Base-by-base conservation (phyloP, 2,888 invertebrate genomes). In the Muscina levida region DNA sequence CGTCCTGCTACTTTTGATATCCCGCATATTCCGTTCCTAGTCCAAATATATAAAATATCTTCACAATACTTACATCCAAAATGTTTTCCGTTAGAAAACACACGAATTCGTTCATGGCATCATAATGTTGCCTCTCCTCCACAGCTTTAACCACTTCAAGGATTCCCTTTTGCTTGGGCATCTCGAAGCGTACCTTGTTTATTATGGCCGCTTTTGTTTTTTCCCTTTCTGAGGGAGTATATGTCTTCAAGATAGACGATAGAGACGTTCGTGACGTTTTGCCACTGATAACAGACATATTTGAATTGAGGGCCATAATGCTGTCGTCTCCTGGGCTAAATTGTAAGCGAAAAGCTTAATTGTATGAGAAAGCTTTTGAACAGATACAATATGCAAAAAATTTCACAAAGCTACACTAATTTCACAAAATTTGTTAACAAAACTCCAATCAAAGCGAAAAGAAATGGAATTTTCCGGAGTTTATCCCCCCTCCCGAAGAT, bases 151-250 rank as follows among this genome's bases (percentile, higher is more conserved):
- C 84, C 0, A 86, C 87, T 37, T 86, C 86, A 0, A 77, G 19
- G 0, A 90, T 72, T 2, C 88, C 88, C 71, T 87, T 87, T 44
- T 86, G 85, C 62, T 87, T 87, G 0, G 88, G 86, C 44, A 86
- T 84, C 3, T 85, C 79, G 68, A 90, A 90, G 6, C 90, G 86
- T 1, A 90, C 90, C 78, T 87, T 89, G 82, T 89, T 90, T 3
- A 88, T 83, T 2, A 86, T 84, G 1, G 86, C 85, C 71, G 78
- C 83, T 72, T 90, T 90, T 0, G 86, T 83, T n/a, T 86, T 87
- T 39, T 90, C 89, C 1, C 89, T 86, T 56, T 89, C 88, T 0
- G 83, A 82, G n/a, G 85, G 82, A 2, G 87, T 85, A 78, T 87
- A 89, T 0, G 84, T 24, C 72, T 90, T 90, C 10, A 90, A 83